Conservation (phyloP, 1,140 invertebrate genomes). For the Sesamia nonagrioides region DNA sequence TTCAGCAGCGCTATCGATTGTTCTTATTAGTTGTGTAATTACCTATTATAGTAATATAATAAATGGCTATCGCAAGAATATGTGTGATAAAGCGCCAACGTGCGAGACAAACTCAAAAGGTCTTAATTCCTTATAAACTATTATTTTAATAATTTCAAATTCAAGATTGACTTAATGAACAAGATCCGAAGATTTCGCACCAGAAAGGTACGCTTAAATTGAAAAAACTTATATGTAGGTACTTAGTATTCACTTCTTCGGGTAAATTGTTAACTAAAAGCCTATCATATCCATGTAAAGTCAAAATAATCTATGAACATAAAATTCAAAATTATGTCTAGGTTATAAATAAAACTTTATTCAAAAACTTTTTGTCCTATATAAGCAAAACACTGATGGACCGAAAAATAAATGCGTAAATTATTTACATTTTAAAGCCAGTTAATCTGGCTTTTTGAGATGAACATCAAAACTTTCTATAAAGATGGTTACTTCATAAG, state of each 20-base stretch:
- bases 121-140: too few species aligned
- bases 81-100: too few species aligned
- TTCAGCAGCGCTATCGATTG: background rate
- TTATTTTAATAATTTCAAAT: too few species aligned
- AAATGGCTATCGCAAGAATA: background rate
- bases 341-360: background rate
- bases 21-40: background rate
- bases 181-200: background rate
- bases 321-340: background rate
- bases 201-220: background rate
- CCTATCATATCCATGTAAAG: background rate
- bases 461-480: conserved; percentile 6
- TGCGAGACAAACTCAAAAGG: too few species aligned
- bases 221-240: background rate
- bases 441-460: too few species aligned
- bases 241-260: background rate
- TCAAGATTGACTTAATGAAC: too few species aligned
- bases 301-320: background rate
- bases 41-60: background rate
- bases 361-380: background rate
- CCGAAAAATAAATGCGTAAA: background rate
- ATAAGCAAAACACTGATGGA: background rate
- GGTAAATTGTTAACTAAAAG: background rate
- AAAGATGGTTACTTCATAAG: conserved; percentile 9
- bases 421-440: background rate